These are phyloP conservation scores for Dromococcyx pavoninus DNA, from an alignment of 2,797 vertebrate species.

Conservation along the genomic window DNA sequence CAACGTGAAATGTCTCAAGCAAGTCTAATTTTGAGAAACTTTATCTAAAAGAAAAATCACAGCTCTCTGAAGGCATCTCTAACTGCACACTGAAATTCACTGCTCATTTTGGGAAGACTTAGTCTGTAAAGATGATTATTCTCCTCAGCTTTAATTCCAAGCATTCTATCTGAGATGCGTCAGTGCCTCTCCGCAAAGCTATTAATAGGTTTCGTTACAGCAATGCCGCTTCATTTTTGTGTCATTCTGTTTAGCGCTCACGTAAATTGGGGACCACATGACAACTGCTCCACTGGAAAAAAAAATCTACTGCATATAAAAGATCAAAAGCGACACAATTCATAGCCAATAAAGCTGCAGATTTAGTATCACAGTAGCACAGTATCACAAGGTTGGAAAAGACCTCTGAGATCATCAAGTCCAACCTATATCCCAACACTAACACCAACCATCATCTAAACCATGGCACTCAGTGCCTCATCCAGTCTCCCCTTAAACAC, in stretches of 20 bases:
- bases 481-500: no score
- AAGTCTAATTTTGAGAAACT: background rate
- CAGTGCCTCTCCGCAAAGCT: constrained; percentile 31
- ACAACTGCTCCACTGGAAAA: background rate
- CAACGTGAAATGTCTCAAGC: background rate
- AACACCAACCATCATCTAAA: no score
- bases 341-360: background rate
- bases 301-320: background rate
- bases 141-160: constrained; percentile 18
- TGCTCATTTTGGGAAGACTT: constrained; percentile 1
- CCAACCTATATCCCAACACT: no score
- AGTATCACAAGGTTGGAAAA: no score
- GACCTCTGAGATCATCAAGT: no score
- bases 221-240: constrained; percentile 23
- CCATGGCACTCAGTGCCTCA: no score
- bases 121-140: background rate
- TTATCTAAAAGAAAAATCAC: background rate
- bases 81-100: background rate
- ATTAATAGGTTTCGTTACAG: constrained; percentile 53
- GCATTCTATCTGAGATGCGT: background rate
- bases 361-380: no score
- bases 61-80: background rate
- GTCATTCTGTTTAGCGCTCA: background rate
- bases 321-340: background rate
- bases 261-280: background rate